Evolutionary conservation across 1,140 invertebrate species (phyloP).

Genomic region (Lasioglossum albipes): DNA sequence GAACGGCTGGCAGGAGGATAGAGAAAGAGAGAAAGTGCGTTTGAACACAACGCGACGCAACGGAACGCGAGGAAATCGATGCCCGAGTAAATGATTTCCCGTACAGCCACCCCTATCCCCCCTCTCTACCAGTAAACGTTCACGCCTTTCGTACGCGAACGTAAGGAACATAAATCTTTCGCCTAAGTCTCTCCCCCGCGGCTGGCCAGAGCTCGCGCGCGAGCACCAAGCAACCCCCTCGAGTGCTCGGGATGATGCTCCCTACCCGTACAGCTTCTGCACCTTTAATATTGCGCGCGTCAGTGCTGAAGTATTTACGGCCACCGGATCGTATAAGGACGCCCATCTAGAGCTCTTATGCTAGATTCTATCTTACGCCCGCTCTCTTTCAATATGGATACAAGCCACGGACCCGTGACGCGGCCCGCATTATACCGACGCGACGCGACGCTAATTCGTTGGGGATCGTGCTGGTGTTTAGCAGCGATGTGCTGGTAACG

Average conservation of each 20-base stretch:
- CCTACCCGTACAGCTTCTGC: conserved; percentile 62
- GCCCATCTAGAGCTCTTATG: conserved; percentile 14
- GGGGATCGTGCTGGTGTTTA: too few relatives aligned
- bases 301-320: conserved; percentile 77
- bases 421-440: conserved; percentile 13
- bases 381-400: conserved; percentile 34
- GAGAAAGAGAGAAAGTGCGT: too few relatives aligned
- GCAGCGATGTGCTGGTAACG: too few relatives aligned
- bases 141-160: conserved; percentile 52
- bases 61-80: conserved; percentile 54
- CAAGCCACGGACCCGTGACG: not conserved
- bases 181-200: conserved; percentile 26
- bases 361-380: conserved; percentile 27
- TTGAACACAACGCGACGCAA: too few relatives aligned
- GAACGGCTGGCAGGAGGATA: conserved; percentile 32
- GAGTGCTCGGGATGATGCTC: conserved; percentile 72
- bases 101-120: not conserved
- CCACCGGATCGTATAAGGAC: conserved; percentile 65
- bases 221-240: conserved; percentile 47
- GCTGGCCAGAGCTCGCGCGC: conserved; percentile 46
- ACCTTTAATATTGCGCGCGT: conserved; percentile 77
- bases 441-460: not conserved
- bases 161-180: conserved; percentile 72
- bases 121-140: conserved; percentile 42
- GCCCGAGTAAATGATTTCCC: conserved; percentile 60